Percentiles rank a stretch among this genome's conserved stretches.
Conservation (phyloP, 1,140 invertebrate genomes). For the Lethocerus indicus region DNA sequence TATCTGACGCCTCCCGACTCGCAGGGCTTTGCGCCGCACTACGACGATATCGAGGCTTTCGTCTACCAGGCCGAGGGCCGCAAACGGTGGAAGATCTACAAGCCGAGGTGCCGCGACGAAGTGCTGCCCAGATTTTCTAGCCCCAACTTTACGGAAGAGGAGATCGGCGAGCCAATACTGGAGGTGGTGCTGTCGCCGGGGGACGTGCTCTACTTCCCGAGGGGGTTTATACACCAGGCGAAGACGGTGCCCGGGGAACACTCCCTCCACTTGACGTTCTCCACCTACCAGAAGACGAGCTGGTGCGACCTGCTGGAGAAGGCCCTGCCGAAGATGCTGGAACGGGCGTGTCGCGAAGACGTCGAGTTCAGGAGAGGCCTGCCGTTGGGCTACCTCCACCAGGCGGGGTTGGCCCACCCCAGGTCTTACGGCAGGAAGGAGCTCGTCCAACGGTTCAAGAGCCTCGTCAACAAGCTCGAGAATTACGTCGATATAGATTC, state of each 20-base stretch:
- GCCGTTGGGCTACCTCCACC: conserved; percentile 55
- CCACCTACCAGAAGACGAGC: conserved; percentile 77
- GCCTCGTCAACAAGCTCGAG: conserved; percentile 41
- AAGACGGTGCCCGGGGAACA: conserved; percentile 52
- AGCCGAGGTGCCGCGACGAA: conserved; percentile 37
- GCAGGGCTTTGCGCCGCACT: conserved; percentile 97
- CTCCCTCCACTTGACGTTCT: conserved; percentile 85
- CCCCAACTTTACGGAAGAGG: conserved; percentile 56
- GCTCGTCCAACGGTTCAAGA: conserved; percentile 39
- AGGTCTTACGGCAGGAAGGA: conserved; percentile 20
- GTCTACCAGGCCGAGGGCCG: conserved; percentile 90
- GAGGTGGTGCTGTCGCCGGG: conserved; percentile 69
- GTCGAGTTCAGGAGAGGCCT: conserved; percentile 59
- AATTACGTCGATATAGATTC: conserved; percentile 55
- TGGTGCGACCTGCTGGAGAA: conserved; percentile 79
- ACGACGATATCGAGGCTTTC: conserved; percentile 98
- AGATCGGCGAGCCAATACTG: conserved; percentile 61
- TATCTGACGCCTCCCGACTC: conserved; percentile 90
- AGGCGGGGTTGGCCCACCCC: conserved; percentile 48
- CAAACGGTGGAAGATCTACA: conserved; percentile 87
- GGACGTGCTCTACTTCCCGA: conserved; percentile 81
- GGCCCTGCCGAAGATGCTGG: conserved; percentile 57
- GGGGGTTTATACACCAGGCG: conserved; percentile 88
- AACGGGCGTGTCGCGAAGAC: conserved; percentile 50
- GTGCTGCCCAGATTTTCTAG: conserved; percentile 65